Evolutionary conservation across 1,140 invertebrate species (phyloP).

Genomic region (Metaphire vulgaris): DNA sequence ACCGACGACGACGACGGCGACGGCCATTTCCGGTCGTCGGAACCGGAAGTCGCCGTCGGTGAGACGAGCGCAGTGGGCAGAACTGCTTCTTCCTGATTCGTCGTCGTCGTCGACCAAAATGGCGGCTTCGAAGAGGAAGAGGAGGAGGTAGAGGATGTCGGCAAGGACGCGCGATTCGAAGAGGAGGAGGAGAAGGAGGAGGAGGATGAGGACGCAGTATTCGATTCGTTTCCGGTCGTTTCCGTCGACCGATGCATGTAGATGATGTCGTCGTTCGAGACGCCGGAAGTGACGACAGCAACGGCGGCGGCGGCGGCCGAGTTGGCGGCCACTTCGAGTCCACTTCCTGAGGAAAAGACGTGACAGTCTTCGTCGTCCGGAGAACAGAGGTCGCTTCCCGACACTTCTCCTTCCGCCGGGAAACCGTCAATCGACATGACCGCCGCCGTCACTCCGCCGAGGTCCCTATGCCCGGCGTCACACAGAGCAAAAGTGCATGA

Average conservation of each 20-base stretch:
- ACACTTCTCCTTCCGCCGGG: neutral
- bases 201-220: neutral
- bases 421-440: neutral
- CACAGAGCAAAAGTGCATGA: too few relatives aligned
- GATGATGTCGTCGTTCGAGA: neutral
- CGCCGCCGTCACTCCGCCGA: neutral
- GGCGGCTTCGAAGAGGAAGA: neutral
- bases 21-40: conserved; percentile 1
- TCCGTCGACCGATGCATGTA: neutral
- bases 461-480: neutral
- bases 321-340: neutral
- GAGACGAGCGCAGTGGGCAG: neutral
- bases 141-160: neutral
- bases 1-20: too few relatives aligned
- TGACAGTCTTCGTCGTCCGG: neutral
- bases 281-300: neutral
- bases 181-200: too few relatives aligned
- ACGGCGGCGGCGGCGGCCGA: neutral
- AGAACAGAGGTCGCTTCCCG: neutral
- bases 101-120: neutral
- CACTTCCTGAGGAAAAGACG: conserved; percentile 1
- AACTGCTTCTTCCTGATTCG: too few relatives aligned
- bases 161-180: neutral
- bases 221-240: neutral
- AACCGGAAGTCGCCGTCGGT: neutral